These are phyloP conservation scores for Hypomesus transpacificus DNA, from an alignment of 2,113 vertebrate species.

Conservation along the genomic window DNA sequence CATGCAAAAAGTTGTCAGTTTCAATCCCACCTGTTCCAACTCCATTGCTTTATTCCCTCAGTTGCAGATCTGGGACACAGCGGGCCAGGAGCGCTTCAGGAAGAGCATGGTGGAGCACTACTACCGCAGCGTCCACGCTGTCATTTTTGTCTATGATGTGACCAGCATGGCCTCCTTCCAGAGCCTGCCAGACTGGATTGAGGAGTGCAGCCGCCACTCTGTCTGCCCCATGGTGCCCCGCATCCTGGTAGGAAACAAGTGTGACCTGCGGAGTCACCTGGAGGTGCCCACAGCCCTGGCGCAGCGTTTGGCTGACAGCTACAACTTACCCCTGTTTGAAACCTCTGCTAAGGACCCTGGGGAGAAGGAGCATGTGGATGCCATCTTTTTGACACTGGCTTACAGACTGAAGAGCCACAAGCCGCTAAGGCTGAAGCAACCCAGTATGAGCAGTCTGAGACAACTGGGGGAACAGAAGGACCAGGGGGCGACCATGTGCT, in stretches of 20 bases:
- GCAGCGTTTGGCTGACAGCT: conserved; percentile 67
- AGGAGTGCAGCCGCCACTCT: conserved; percentile 66
- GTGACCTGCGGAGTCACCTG: conserved; percentile 62
- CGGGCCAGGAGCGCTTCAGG: conserved; percentile 74
- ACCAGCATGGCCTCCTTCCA: conserved; percentile 68
- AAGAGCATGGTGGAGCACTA: conserved; percentile 79
- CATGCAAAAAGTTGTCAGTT: not conserved
- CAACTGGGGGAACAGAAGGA: conserved; percentile 48
- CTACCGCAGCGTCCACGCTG: conserved; percentile 70
- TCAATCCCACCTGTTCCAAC: not conserved
- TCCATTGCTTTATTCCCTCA: conserved; percentile 22
- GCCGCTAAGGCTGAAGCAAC: conserved; percentile 71
- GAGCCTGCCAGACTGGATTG: conserved; percentile 71
- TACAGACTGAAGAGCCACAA: conserved; percentile 73
- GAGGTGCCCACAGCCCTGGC: conserved; percentile 66
- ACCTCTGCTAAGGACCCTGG: conserved; percentile 71
- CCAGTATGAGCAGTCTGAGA: conserved; percentile 38
- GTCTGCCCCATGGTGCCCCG: conserved; percentile 68
- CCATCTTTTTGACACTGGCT: conserved; percentile 74
- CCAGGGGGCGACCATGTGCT: conserved; percentile 39
- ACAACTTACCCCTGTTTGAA: conserved; percentile 73
- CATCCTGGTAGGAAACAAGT: conserved; percentile 75
- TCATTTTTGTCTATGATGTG: conserved; percentile 75
- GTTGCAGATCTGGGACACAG: conserved; percentile 78
- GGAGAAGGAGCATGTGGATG: conserved; percentile 71